A percentile compares a stretch with the other conserved stretches of the same genome.
phyloP scores from a whole-genome alignment of 2,888 invertebrate species.

The Andrena flavipes region DNA sequence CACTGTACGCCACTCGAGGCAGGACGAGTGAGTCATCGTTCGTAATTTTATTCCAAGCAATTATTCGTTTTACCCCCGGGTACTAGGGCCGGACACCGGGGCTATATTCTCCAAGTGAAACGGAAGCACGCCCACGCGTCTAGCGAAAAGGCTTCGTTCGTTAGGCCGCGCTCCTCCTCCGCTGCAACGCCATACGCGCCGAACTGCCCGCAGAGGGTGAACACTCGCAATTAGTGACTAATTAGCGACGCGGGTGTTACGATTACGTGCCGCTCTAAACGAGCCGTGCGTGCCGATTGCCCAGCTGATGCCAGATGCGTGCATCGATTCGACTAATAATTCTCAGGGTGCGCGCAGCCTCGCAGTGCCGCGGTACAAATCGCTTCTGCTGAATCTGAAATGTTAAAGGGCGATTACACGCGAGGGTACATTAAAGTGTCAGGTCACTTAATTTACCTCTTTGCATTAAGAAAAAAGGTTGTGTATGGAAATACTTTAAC shows the following conservation, averaged over 20 bases:
- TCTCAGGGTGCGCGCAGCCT: neutral
- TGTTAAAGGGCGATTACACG: too few relatives aligned
- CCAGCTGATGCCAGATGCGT: constrained; percentile 10
- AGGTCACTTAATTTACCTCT: too few relatives aligned
- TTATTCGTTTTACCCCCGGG: constrained; percentile 43
- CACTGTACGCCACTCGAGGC: neutral
- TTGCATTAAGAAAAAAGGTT: too few relatives aligned
- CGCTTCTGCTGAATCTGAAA: too few relatives aligned
- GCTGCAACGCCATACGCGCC: constrained; percentile 14
- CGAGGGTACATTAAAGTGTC: too few relatives aligned
- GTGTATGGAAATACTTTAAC: too few relatives aligned
- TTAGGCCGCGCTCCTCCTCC: constrained; percentile 47
- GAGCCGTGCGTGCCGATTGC: constrained; percentile 28
- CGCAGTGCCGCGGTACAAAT: neutral
- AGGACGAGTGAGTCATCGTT: constrained; percentile 42
- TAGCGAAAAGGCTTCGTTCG: constrained; percentile 55
- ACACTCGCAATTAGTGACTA: constrained; percentile 57
- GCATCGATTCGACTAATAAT: constrained; percentile 29
- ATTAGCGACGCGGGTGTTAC: constrained; percentile 47
- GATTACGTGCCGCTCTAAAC: constrained; percentile 45
- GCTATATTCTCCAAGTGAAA: constrained; percentile 51
- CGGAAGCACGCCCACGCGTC: constrained; percentile 63
- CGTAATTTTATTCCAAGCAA: constrained; percentile 57
- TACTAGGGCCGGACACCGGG: constrained; percentile 38
- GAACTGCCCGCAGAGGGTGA: neutral